Base-by-base conservation (phyloP, 1,140 invertebrate species). In the Trachelipus rathkii region DNA sequence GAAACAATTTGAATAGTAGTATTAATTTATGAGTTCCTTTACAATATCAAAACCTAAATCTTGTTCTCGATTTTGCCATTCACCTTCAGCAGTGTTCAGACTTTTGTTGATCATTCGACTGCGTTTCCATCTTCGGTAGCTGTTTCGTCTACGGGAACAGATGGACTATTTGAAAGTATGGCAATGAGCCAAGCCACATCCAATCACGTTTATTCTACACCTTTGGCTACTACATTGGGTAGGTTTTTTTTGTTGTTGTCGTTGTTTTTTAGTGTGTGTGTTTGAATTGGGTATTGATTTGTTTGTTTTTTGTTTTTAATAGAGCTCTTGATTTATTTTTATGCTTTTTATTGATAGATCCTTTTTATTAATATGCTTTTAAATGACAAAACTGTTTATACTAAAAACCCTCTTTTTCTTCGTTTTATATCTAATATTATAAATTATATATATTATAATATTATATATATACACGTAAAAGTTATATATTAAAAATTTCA, bases 191-290 rank as follows among this genome's bases (percentile, higher is more conserved):
- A 92, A 84, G 86, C 89, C 77, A 89, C 90, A 83, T 89, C 85
- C 82, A 86, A 82, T 82, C 87, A 91, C 88, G 86, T 92, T n/a
- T 93, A 93, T 85, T 91, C 91, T 74, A 89, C 90, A 78, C 90
- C 91, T 77, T 88, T 92, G 82, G 90, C 89, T 81, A 88, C 90
- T 79, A 89, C 90, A 77, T 86, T 92, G 86, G 91, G 91, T 92
- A 85, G 89, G 87, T 86, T 24, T 5, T 23, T n/a, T 11, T 24
- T 24, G 24, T 10, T 69, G 24, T 68, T 33, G 73, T 2, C 71
- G 46, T 23, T 60, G 21, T 44, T 44, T 66, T n/a, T n/a, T n/a
- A n/a, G 33, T 33, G 33, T 33, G 6, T 33, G 33, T 33, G 33
- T 33, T 33, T 33, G 33, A 33, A n/a, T 33, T 33, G 33, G 33